Evolutionary conservation across 1,140 invertebrate species (phyloP).

Genomic region (Euwallacea fornicatus): DNA sequence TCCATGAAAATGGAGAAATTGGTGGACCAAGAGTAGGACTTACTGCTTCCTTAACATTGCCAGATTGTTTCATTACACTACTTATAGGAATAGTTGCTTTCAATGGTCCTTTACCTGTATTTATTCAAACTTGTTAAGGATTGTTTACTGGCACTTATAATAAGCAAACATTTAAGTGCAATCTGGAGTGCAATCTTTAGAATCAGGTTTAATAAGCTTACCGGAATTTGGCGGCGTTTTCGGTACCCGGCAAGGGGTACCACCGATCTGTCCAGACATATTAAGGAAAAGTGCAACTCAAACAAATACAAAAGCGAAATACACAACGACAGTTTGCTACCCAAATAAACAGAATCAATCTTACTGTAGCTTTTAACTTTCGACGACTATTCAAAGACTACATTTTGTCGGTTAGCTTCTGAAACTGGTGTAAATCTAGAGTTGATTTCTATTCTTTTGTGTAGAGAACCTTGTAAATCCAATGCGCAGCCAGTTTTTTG

Average conservation of each 20-base stretch:
- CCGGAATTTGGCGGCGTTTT: slow-evolving; percentile 67
- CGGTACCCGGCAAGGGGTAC: slow-evolving; percentile 61
- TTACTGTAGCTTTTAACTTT: too few relatives aligned
- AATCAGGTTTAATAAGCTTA: neutral
- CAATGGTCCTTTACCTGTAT: slow-evolving; percentile 65
- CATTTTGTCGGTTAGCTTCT: too few relatives aligned
- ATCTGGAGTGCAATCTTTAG: neutral
- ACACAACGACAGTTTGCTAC: neutral
- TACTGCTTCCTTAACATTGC: slow-evolving; percentile 62
- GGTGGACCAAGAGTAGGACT: slow-evolving; percentile 67
- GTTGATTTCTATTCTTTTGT: slow-evolving; percentile 20
- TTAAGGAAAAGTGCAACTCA: slow-evolving; percentile 29
- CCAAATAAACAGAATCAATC: too few relatives aligned
- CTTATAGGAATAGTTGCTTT: slow-evolving; percentile 72
- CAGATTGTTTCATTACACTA: slow-evolving; percentile 66
- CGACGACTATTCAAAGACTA: too few relatives aligned
- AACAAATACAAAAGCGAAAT: slow-evolving; percentile 15
- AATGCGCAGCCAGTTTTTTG: slow-evolving; percentile 21
- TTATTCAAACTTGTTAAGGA: slow-evolving; percentile 5
- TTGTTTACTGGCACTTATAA: neutral
- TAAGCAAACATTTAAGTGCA: neutral
- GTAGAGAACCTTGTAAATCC: neutral
- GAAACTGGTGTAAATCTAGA: neutral
- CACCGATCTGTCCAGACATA: slow-evolving; percentile 42
- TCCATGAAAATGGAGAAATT: slow-evolving; percentile 63